Evolutionary conservation across 2,113 vertebrate species (phyloP), one percentile per base, ranked within the genome.

Genomic region (Planiliza haematocheilus): DNA sequence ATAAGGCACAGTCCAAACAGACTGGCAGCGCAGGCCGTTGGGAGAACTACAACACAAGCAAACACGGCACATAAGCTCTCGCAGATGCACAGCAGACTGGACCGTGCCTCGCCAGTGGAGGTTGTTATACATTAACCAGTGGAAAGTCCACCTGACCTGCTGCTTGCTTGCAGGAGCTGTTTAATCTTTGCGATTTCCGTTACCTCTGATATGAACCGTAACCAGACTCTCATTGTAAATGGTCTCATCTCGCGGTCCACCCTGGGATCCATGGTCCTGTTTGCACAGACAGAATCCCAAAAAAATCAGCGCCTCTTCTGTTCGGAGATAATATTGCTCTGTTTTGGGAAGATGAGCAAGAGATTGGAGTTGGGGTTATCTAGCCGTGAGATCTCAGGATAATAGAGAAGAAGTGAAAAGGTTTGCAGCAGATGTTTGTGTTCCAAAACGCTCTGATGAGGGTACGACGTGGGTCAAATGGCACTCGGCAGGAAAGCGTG

Each of bases 331-430:
- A 83, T 84, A 70, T 46, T 55, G 60, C 79, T 82, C 24, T 86
- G 83, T 87, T 90, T 87, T 85, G 48, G 68, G 77, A 81, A 77
- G 84, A 82, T 67, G 65, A 62, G 74, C 7, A 30, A 36, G 41
- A 81, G 78, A 41, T 30, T 59, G 61, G n/a, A n/a, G n/a, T n/a
- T 30, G 51, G 51, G 57, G 42, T 58, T 67, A 86, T 86, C 85
- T 83, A n/a, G 13, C 41, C 10, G 12, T 42, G 53, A 58, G 71
- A 89, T 81, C 82, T 86, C 63, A 17, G 48, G 57, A 76, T 86
- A 84, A 86, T 53, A 88, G 57, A 84, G 39, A 73, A 38, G 64
- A 73, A 38, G 64, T 53, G 80, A 75, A 73, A 64, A 76, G 53
- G 79, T 82, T 56, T 63, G 60, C 53, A 67, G 69, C 81, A 86